Base-by-base conservation (phyloP, 37 sponge, comb jelly and placozoan species). In the Cliona cf. orientalis region DNA sequence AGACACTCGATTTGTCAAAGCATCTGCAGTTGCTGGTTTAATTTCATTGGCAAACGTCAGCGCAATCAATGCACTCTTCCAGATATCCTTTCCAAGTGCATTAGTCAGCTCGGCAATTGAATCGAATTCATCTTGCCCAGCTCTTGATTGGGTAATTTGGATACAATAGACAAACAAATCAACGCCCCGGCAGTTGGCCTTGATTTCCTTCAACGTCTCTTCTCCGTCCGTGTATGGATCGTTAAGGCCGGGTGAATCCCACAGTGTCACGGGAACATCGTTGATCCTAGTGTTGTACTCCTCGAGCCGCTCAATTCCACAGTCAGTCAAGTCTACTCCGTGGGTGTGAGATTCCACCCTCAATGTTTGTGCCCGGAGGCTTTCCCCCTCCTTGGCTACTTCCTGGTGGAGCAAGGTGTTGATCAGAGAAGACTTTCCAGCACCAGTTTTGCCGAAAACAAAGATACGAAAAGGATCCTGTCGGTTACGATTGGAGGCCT, bases 191-290 rank as follows among this genome's bases (percentile, higher is more conserved):
- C 7, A 5, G 14, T 44, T 71, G 3, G 25, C 28, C 23, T 5
- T 44, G 29, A 71, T 71, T 2, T 71, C 72, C 3, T 26, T 3
- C 17, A 71, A n/a, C 6, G 29, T n/a, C 6, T 71, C 28, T 19
- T 9, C 46, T 26, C 28, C 37, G 28, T 71, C 72, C 26, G 5
- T 3, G 40, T 3, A 68, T 5, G 49, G 49, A 26, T 71, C 72
- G 5, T 71, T 45, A 14, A 71, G 49, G 23, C 72, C 72, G 17
- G 46, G 46, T 25, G 72, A 37, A 31, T 71, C 72, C 72, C 72
- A 71, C 67, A 66, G 19, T 5, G 67, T 66, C 2, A 66, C 67
- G 12, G 6, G 38, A 66, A 66, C 38, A 34, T 66, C 38, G 5
- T 66, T 38, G 9, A 66, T 66, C n/a, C n/a, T n/a, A n/a, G n/a